phyloP scores from a whole-genome alignment of 2,888 invertebrate genomes.

The Neoscelio sp. region DNA sequence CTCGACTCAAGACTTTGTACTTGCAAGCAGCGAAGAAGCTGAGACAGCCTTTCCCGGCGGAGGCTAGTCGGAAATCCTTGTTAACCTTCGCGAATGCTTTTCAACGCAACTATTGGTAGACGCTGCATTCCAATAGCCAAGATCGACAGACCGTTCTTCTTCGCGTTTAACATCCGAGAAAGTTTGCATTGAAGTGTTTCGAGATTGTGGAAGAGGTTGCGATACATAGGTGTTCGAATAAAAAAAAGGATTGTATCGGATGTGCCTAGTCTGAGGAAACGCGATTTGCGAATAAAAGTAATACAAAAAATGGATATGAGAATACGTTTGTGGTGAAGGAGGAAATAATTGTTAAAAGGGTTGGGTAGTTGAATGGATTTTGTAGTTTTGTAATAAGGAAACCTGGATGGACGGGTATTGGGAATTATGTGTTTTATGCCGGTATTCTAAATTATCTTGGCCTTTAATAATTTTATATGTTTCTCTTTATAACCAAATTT shows the following conservation, averaged over 20 bases:
- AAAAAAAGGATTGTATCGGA: slow-evolving; percentile 32
- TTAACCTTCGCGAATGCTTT: slow-evolving; percentile 39
- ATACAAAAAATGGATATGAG: slow-evolving; percentile 31
- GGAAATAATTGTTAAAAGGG: too few relatives aligned
- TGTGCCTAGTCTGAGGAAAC: slow-evolving; percentile 32
- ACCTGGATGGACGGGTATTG: too few relatives aligned
- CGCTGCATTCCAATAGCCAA: slow-evolving; percentile 39
- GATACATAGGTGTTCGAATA: slow-evolving; percentile 21
- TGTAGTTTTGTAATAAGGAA: too few relatives aligned
- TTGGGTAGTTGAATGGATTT: too few relatives aligned
- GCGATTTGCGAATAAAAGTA: slow-evolving; percentile 16
- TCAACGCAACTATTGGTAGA: slow-evolving; percentile 30
- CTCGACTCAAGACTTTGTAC: slow-evolving; percentile 64
- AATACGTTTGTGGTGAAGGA: slow-evolving; percentile 21
- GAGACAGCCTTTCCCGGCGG: too few relatives aligned
- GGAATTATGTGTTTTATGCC: too few relatives aligned
- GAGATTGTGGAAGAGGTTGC: slow-evolving; percentile 25
- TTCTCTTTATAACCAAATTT: too few relatives aligned
- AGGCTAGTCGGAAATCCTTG: slow-evolving; percentile 26
- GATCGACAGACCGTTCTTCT: slow-evolving; percentile 36
- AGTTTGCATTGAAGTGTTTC: slow-evolving; percentile 38
- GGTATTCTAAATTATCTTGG: too few relatives aligned
- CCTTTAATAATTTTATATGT: too few relatives aligned
- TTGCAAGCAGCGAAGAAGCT: too few relatives aligned
- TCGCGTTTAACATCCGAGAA: slow-evolving; percentile 43